Base-by-base conservation (phyloP, 2,888 invertebrate species). In the Stenodema calcarata region DNA sequence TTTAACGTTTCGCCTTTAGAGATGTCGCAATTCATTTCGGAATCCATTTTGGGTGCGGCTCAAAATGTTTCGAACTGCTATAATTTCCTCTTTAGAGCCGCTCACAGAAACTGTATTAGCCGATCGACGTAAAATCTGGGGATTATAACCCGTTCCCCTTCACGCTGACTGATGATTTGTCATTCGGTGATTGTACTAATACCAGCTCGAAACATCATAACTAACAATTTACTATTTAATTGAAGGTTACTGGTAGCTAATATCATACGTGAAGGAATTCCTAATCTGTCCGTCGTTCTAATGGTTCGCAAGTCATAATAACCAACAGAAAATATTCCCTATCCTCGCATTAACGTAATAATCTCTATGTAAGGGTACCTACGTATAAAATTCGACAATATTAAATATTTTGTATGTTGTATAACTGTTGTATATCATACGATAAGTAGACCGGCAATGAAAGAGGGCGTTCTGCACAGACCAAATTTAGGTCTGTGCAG, bases 31-130 rank as follows among this genome's bases (percentile, higher is more conserved):
- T 35, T 18, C 35, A n/a, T 16, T 16, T 73, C 73, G 69, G 69
- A 41, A 41, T 30, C 73, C 62, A 62, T 62, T 62, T 62, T 23
- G 62, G 62, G 62, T 9, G 62, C 62, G 62, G 41, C 73, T 41
- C 41, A 35, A 73, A 41, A 73, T 41, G 35, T 9, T 41, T 30
- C 35, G 35, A 41, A 73, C 30, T 73, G 35, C 35, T 73, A 41
- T 73, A 73, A 73, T 73, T 73, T 73, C 41, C 16, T 73, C 35
- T 73, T 73, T 73, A 73, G 35, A 35, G 35, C 73, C 73, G 70
- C n/a, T 73, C 73, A 73, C 30, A 7, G 7, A 30, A 30, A 73
- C 12, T 28, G 41, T 18, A 73, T 73, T 73, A 41, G 35, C 0
- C 35, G 73, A 35, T 73, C 35, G 18, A 9, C 62, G 14, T 18